These are phyloP conservation scores for Agonopterix alstromeriana DNA, from an alignment of 2,888 invertebrate species.

Conservation along the genomic window DNA sequence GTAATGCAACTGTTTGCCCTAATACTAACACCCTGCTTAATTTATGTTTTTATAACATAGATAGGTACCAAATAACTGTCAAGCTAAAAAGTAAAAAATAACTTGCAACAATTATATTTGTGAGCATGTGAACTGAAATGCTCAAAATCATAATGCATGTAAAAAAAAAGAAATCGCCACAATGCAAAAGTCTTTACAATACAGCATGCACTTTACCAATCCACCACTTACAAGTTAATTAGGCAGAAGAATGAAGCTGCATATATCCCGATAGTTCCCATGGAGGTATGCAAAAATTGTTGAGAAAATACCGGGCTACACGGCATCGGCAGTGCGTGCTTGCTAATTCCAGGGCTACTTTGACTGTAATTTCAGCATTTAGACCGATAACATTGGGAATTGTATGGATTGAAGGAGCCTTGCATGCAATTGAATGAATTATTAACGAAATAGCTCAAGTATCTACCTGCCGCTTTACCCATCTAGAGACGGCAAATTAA, in stretches of 20 bases:
- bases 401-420: conserved; percentile 21
- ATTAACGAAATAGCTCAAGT: no score
- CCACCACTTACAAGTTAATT: conserved; percentile 51
- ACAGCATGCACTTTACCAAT: conserved; percentile 29
- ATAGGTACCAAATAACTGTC: no score
- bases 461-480: no score
- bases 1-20: no score
- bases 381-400: conserved; percentile 45
- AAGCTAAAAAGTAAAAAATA: no score
- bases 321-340: conserved; percentile 49
- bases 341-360: conserved; percentile 43
- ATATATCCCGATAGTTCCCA: conserved; percentile 54
- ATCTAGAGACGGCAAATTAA: no score
- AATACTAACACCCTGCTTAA: no score
- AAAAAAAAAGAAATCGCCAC: background rate
- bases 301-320: conserved; percentile 50
- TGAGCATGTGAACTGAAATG: no score
- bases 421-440: no score
- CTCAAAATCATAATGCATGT: no score
- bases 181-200: conserved; percentile 15
- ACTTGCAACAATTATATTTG: no score
- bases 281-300: conserved; percentile 73
- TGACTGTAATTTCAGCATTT: conserved; percentile 61
- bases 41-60: no score
- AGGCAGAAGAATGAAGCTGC: conserved; percentile 35